phyloP scores from a whole-genome alignment of 2,888 invertebrate species.

The Tenthredo amoena region DNA sequence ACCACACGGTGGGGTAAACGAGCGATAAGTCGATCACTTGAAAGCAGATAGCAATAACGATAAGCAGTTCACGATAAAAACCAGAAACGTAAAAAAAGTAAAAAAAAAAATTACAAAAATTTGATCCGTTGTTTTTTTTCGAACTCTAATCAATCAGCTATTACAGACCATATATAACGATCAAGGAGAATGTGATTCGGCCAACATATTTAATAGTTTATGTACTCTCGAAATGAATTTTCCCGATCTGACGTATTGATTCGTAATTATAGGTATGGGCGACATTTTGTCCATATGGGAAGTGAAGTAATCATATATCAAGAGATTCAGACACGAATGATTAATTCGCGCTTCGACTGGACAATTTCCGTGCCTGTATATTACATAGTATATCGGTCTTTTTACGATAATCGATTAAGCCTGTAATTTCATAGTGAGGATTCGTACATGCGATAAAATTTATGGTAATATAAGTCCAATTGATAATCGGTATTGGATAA shows the following conservation, averaged over 20 bases:
- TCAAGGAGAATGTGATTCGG: not conserved
- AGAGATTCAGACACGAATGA: not conserved
- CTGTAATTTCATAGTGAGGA: too few relatives aligned
- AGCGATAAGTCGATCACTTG: not conserved
- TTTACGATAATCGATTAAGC: too few relatives aligned
- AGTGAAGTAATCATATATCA: not conserved
- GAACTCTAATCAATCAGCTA: not conserved
- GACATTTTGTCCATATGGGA: not conserved
- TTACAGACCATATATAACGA: not conserved
- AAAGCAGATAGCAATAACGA: not conserved
- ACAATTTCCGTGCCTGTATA: not conserved
- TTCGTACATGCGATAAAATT: too few relatives aligned
- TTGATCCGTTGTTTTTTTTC: not conserved
- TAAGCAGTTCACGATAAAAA: too few relatives aligned
- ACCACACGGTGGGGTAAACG: not conserved
- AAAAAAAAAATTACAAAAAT: too few relatives aligned
- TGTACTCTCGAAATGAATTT: not conserved
- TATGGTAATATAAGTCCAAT: too few relatives aligned
- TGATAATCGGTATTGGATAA: too few relatives aligned
- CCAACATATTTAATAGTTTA: not conserved
- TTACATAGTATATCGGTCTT: too few relatives aligned
- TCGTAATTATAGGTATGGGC: not conserved
- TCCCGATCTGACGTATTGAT: not conserved
- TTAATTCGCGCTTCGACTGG: not conserved
- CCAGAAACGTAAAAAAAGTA: too few relatives aligned